Percentiles rank a stretch among this genome's conserved stretches.
phyloP scores from a whole-genome alignment of 1,140 invertebrate species.

The Eupeodes corollae region DNA sequence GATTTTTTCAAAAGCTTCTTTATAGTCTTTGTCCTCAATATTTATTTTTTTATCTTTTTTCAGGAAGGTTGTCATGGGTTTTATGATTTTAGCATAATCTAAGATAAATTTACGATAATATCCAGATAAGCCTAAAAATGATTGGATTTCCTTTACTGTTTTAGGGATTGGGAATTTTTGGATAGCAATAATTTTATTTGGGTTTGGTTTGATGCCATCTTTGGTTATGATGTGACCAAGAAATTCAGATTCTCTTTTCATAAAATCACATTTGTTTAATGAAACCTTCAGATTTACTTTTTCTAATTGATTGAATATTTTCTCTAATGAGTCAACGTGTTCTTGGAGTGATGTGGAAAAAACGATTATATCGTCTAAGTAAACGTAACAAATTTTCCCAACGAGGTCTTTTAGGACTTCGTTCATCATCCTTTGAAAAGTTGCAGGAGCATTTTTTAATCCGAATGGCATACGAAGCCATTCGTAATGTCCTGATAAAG shows the following conservation, averaged over 20 bases:
- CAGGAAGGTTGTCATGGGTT: conserved; percentile 4
- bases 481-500: no score
- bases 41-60: conserved; percentile 4
- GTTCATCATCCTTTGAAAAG: no score
- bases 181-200: conserved; percentile 19
- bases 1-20: background rate
- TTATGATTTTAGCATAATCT: conserved; percentile 5
- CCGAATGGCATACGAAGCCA: no score
- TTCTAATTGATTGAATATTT: no score
- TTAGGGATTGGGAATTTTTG: conserved; percentile 15
- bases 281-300: no score
- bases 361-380: no score
- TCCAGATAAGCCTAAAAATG: conserved; percentile 17
- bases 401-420: no score
- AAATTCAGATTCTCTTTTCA: conserved; percentile 20
- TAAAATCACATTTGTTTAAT: conserved; percentile 13
- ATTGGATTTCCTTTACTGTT: conserved; percentile 22
- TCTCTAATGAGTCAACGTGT: no score
- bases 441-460: no score
- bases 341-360: no score
- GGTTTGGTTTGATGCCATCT: conserved; percentile 3
- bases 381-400: no score
- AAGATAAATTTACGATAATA: conserved; percentile 12
- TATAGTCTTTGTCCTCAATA: background rate
- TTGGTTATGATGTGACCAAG: conserved; percentile 24